phyloP scores from a whole-genome alignment of 2,113 vertebrate species.

The Oryzias curvinotus region DNA sequence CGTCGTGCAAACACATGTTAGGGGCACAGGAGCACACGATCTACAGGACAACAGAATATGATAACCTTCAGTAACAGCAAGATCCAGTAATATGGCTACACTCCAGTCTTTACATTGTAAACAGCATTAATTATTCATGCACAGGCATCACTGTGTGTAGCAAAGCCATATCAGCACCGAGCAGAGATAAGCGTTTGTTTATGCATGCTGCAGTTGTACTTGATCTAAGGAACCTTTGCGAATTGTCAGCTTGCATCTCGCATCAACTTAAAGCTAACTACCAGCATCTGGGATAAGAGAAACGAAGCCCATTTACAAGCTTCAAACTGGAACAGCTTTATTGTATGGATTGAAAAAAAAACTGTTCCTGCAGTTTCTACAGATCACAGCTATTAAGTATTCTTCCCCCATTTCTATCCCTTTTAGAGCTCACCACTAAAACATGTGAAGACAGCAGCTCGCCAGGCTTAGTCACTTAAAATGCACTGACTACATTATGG shows the following conservation, averaged over 20 bases:
- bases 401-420: constrained; percentile 61
- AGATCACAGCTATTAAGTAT: constrained; percentile 63
- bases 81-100: background rate
- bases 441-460: constrained; percentile 54
- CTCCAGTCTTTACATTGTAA: background rate
- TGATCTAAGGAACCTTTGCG: constrained; percentile 1
- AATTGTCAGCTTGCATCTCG: background rate
- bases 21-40: background rate
- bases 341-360: constrained; percentile 32
- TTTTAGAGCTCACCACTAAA: constrained; percentile 55
- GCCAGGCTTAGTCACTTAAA: constrained; percentile 64
- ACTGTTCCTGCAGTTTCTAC: constrained; percentile 42
- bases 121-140: constrained; percentile 3
- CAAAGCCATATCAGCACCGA: background rate
- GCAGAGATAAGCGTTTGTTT: background rate
- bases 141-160: background rate
- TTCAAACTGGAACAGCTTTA: constrained; percentile 38
- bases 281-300: constrained; percentile 16
- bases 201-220: background rate
- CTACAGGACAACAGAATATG: background rate
- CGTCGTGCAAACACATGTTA: constrained; percentile 2
- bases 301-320: constrained; percentile 13
- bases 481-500: constrained; percentile 50
- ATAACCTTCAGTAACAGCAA: background rate
- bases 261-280: constrained; percentile 5